Evolutionary conservation across 2,888 invertebrate species (phyloP).

Genomic region (Hemithea aestivaria): DNA sequence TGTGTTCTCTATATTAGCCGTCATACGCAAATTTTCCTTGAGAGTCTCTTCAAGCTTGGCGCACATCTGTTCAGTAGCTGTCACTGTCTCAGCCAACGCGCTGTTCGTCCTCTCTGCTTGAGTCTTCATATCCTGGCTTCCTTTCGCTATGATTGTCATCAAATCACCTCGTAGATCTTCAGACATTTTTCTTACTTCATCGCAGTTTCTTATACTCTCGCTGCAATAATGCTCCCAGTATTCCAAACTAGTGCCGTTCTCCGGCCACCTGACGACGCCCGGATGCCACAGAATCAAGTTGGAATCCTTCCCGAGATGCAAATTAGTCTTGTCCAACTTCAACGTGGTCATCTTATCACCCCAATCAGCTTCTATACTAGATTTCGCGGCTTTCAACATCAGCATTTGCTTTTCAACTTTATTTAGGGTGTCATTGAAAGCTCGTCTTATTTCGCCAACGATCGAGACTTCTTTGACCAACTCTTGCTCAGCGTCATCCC

Average conservation of each 20-base stretch:
- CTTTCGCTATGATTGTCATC: slow-evolving; percentile 85
- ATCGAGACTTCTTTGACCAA: slow-evolving; percentile 86
- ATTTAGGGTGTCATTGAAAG: slow-evolving; percentile 80
- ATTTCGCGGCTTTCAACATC: slow-evolving; percentile 88
- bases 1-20: slow-evolving; percentile 87
- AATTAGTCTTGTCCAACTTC: slow-evolving; percentile 83
- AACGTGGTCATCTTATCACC: slow-evolving; percentile 90
- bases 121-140: slow-evolving; percentile 88
- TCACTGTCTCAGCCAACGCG: slow-evolving; percentile 84
- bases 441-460: slow-evolving; percentile 83
- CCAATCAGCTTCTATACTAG: slow-evolving; percentile 91
- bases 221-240: slow-evolving; percentile 91
- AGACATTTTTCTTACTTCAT: slow-evolving; percentile 86
- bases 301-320: slow-evolving; percentile 82
- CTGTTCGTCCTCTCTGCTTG: slow-evolving; percentile 90
- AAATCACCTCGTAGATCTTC: slow-evolving; percentile 82
- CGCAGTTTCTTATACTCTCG: slow-evolving; percentile 86
- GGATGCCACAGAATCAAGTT: slow-evolving; percentile 85
- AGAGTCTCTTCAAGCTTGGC: slow-evolving; percentile 84
- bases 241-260: slow-evolving; percentile 82
- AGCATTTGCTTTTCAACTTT: slow-evolving; percentile 82
- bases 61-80: slow-evolving; percentile 85
- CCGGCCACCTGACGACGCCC: slow-evolving; percentile 88
- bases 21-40: slow-evolving; percentile 84
- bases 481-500: slow-evolving; percentile 90